Evolutionary conservation across 2,888 invertebrate genomes (phyloP), one percentile per base, ranked within the genome.

Genomic region (Dasypogon diadema): DNA sequence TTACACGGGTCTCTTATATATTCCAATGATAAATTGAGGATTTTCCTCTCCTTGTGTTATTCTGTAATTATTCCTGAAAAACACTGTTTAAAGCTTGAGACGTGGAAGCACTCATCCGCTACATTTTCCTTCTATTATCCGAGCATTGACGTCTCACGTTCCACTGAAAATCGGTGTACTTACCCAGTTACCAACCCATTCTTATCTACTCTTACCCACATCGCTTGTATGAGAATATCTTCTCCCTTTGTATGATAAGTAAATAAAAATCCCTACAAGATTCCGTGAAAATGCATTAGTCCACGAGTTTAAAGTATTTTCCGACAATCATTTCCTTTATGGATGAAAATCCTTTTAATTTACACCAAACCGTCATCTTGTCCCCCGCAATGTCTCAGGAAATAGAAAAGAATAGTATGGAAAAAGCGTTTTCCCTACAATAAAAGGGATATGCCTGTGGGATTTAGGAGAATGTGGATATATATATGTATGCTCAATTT

Each of bases 101-200:
- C 65, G 37, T 34, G 24, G 37, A 65, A 65, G 26, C 48, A 46
- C 76, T 63, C 55, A 73, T 18, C 73, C 51, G 63, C 63, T 58
- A 73, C 73, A 73, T 76, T 72, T 76, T 73, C 55, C 76, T 54
- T 16, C 76, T 46, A 54, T 76, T 73, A 76, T 73, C 55, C 72
- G 76, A 73, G 65, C 76, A 74, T 76, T 76, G 76, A 76, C 76
- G 73, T 56, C 16, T 34, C 12, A 8, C 48, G 24, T 24, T 12
- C 42, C 14, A 18, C 26, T 6, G 6, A 18, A 18, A 60, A 21
- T 37, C 6, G 60, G 37, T 18, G 58, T 30, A 30, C 34, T 21
- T 5, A 30, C 16, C n/a, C n/a, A n/a, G n/a, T n/a, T n/a, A 8
- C 8, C 8, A 14, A 8, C 26, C 4, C 18, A 26, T 1, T 58